Percentiles rank a stretch among this genome's conserved stretches.
These are phyloP conservation scores for Listronotus bonariensis DNA, from an alignment of 1,140 invertebrate species.

Conservation along the genomic window DNA sequence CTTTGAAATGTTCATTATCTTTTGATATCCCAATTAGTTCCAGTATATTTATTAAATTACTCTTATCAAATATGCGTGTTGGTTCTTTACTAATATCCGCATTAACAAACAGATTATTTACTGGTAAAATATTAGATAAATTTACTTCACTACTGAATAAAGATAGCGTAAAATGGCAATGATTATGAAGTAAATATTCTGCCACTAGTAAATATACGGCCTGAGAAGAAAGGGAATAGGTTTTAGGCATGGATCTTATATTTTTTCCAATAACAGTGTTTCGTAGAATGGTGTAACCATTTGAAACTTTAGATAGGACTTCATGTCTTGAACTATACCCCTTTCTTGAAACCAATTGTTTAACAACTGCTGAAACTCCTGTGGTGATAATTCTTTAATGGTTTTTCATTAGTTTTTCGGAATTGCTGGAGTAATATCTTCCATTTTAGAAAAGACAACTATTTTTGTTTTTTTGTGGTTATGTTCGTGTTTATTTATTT, in stretches of 20 bases:
- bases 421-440: slow-evolving; percentile 26
- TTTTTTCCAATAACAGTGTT: slow-evolving; percentile 50
- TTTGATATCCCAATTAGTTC: slow-evolving; percentile 43
- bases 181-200: slow-evolving; percentile 61
- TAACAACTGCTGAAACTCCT: slow-evolving; percentile 62
- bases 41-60: slow-evolving; percentile 39
- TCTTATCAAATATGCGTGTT: slow-evolving; percentile 25
- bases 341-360: slow-evolving; percentile 62
- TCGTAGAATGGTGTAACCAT: slow-evolving; percentile 61
- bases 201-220: slow-evolving; percentile 62
- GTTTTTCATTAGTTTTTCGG: slow-evolving; percentile 1
- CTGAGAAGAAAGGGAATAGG: slow-evolving; percentile 56
- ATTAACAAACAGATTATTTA: slow-evolving; percentile 18
- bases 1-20: slow-evolving; percentile 22
- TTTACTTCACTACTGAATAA: slow-evolving; percentile 64
- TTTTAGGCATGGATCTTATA: slow-evolving; percentile 38
- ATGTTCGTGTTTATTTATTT: no score
- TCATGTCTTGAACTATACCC: slow-evolving; percentile 60
- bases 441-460: slow-evolving; percentile 18
- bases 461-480: no score
- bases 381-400: slow-evolving; percentile 26
- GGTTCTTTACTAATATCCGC: slow-evolving; percentile 10
- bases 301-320: slow-evolving; percentile 60
- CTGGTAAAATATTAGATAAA: slow-evolving; percentile 45
- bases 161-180: slow-evolving; percentile 63